Conservation (phyloP, 37 sponge, comb jelly and placozoan genomes). For the Hormiphora californensis region DNA sequence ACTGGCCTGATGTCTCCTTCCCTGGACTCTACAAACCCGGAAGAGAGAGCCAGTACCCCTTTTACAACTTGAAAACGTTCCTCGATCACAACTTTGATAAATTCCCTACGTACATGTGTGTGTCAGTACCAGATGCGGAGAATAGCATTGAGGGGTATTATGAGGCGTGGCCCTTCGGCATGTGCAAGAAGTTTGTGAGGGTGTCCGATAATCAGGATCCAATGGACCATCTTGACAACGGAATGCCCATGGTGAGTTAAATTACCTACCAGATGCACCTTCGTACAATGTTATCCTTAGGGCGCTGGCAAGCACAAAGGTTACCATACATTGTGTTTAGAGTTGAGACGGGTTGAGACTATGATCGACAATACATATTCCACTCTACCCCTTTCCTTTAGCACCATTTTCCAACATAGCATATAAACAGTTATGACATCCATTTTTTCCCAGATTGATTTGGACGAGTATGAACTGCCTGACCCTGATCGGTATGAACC, state of each 20-base stretch:
- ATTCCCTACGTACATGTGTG: conserved; percentile 31
- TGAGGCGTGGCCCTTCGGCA: conserved; percentile 51
- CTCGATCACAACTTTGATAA: conserved; percentile 4
- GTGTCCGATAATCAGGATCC: conserved; percentile 1
- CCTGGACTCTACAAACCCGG: conserved; percentile 44
- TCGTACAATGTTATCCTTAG: no score
- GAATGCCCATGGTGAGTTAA: not conserved
- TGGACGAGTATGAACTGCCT: not conserved
- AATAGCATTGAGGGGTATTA: conserved; percentile 3
- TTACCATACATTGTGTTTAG: no score
- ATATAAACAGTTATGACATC: not conserved
- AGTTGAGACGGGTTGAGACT: no score
- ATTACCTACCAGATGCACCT: no score
- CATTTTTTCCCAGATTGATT: not conserved
- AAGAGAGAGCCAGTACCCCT: not conserved
- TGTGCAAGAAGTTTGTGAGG: conserved; percentile 18
- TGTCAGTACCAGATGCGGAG: not conserved
- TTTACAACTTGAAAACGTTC: conserved; percentile 38
- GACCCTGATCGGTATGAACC: conserved; percentile 34
- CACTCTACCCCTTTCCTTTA: no score
- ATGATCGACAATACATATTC: no score
- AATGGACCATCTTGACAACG: not conserved
- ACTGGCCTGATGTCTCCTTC: conserved; percentile 49
- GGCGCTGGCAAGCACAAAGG: no score
- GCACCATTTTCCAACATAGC: not conserved